Base-by-base conservation (phyloP, 2,888 invertebrate genomes). In the Tinea semifulvella region DNA sequence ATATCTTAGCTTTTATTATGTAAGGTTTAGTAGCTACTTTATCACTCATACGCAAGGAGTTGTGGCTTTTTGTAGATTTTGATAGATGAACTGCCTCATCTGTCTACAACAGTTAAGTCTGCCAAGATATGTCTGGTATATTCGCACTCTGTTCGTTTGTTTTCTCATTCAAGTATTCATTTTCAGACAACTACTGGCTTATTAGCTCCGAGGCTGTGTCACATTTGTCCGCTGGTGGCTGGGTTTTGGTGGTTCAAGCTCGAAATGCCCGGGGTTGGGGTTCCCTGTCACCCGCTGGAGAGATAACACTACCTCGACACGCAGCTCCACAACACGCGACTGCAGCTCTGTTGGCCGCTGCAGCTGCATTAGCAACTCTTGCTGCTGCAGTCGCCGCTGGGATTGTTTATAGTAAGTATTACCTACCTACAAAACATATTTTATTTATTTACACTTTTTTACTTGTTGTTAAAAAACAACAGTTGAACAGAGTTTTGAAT, bases 191-290 rank as follows among this genome's bases (percentile, higher is more conserved):
- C 48, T 90, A 89, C 60, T 96, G 95, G 91, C 85, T 92, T 48
- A 87, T 94, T 18, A 84, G 85, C 7, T 87, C 87, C 11, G 71
- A 88, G 43, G 83, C 84, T 44, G 81, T 84, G 16, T 22, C 22
- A 22, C 6, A 18, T 2, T 10, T 20, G 22, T 17, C 19, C 4
- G 40, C 22, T 2, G 40, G 20, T 13, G 40, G 40, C 3, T 40
- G 40, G 40, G 7, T 8, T 3, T 10, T 93, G 61, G 84, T 91
- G 7, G 92, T 93, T 40, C 85, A 88, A 48, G 94, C 95, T 0
- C 77, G 83, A 46, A 96, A 96, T 68, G 74, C 82, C 2, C 88
- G 90, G 65, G 96, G 96, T 16, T 92, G 91, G 87, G 91, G 95
- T 47, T 83, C 86, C 11, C 88, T 88, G 64, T 94, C 93, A 50